A percentile compares a stretch with the other conserved stretches of the same genome.
phyloP scores from a whole-genome alignment of 2,888 invertebrate genomes.

The Drosophila yooni region DNA sequence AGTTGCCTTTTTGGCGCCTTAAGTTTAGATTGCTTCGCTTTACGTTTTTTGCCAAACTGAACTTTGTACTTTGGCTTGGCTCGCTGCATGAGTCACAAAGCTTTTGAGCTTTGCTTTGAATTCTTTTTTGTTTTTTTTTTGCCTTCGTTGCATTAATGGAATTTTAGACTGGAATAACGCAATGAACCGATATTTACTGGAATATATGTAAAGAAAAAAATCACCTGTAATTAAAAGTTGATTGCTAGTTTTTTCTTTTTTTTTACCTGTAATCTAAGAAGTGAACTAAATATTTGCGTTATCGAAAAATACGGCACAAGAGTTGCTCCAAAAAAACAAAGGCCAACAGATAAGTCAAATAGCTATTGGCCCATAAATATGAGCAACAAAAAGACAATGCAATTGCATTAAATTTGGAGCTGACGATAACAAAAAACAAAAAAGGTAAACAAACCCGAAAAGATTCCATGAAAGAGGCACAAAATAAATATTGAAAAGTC shows the following conservation, averaged over 20 bases:
- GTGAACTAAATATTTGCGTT: slow-evolving; percentile 35
- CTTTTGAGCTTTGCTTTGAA: slow-evolving; percentile 25
- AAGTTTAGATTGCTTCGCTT: slow-evolving; percentile 42
- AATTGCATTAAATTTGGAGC: slow-evolving; percentile 57
- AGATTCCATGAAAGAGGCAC: slow-evolving; percentile 39
- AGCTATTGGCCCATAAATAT: slow-evolving; percentile 45
- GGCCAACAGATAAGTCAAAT: slow-evolving; percentile 52
- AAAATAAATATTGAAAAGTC: slow-evolving; percentile 42
- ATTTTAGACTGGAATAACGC: slow-evolving; percentile 4
- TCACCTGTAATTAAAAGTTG: slow-evolving; percentile 29
- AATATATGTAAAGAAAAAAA: neutral
- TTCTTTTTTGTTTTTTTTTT: neutral
- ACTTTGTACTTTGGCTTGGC: slow-evolving; percentile 62
- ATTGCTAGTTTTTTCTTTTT: slow-evolving; percentile 12
- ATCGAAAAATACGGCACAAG: slow-evolving; percentile 40
- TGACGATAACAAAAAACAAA: slow-evolving; percentile 41
- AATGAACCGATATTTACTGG: neutral
- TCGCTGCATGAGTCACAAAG: slow-evolving; percentile 54
- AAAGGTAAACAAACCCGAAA: slow-evolving; percentile 45
- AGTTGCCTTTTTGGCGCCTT: slow-evolving; percentile 64
- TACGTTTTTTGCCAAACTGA: slow-evolving; percentile 45
- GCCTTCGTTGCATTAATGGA: slow-evolving; percentile 3
- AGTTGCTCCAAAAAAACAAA: slow-evolving; percentile 28
- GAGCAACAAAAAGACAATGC: slow-evolving; percentile 40
- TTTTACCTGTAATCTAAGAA: slow-evolving; percentile 33